A percentile compares a stretch with the other conserved stretches of the same genome.
Conservation (phyloP, 2,113 vertebrate species). For the Coregonus clupeaformis region DNA sequence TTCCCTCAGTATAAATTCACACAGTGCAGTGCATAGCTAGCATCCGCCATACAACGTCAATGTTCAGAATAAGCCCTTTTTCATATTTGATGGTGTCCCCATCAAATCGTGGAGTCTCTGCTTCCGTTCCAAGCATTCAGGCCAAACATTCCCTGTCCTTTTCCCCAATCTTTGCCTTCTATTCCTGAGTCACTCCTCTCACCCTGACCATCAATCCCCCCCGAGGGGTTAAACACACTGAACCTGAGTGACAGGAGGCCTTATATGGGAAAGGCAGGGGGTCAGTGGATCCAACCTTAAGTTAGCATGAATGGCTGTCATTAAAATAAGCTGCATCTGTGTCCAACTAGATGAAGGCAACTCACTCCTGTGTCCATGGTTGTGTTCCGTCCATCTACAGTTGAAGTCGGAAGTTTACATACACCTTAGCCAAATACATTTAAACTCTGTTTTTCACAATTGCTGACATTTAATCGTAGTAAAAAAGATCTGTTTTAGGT, state of each 20-base stretch:
- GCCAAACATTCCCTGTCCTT: conserved; percentile 41
- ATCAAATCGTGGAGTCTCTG: conserved; percentile 2
- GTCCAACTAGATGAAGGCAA: background rate
- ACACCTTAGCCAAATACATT: too few species aligned
- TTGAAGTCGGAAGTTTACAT: too few species aligned
- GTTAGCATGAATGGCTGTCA: background rate
- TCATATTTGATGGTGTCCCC: conserved; percentile 21
- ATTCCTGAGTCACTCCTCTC: conserved; percentile 34
- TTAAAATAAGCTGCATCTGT: background rate
- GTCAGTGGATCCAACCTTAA: background rate
- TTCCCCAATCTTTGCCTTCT: conserved; percentile 18
- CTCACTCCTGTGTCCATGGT: background rate
- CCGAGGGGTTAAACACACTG: conserved; percentile 34
- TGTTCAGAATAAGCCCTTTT: conserved; percentile 19
- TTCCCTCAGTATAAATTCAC: conserved; percentile 47
- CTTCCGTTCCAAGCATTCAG: conserved; percentile 28
- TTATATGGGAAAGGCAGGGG: conserved; percentile 43
- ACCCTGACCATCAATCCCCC: conserved; percentile 24
- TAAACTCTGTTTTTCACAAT: too few species aligned
- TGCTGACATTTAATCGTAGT: too few species aligned
- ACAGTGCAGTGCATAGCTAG: conserved; percentile 1
- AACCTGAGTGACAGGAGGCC: conserved; percentile 31
- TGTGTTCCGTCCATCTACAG: background rate
- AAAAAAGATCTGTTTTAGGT: too few species aligned
- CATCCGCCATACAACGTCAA: conserved; percentile 16